These are phyloP conservation scores for Maniola jurtina DNA, from an alignment of 1,140 invertebrate genomes.

Conservation along the genomic window DNA sequence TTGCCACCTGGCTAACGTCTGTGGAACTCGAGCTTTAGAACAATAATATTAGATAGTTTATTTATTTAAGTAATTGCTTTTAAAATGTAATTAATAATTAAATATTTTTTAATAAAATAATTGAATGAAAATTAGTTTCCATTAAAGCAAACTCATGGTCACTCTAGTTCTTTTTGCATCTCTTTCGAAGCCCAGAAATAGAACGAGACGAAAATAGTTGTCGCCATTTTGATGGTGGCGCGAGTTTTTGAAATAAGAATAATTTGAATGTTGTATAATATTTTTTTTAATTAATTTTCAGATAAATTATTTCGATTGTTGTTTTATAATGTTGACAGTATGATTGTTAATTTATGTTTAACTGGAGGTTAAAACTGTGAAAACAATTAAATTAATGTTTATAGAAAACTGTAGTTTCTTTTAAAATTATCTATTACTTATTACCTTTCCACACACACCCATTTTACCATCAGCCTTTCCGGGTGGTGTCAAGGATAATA, in stretches of 20 bases:
- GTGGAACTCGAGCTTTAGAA: neutral
- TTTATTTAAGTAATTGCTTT: neutral
- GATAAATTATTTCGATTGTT: neutral
- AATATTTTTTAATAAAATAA: neutral
- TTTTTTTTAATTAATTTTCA: neutral
- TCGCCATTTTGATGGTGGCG: neutral
- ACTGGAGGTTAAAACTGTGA: neutral
- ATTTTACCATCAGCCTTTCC: too few relatives aligned
- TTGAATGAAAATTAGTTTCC: neutral
- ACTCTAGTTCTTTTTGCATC: too few relatives aligned
- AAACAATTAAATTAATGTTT: neutral
- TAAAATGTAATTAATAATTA: neutral
- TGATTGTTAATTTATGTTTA: neutral
- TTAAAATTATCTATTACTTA: neutral
- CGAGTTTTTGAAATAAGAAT: neutral
- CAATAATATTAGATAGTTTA: neutral
- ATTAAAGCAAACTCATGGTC: neutral
- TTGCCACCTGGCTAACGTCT: neutral
- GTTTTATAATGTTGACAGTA: neutral
- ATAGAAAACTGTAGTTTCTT: neutral
- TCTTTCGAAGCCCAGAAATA: neutral
- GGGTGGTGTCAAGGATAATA: too few relatives aligned
- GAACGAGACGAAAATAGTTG: neutral
- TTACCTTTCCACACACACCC: too few relatives aligned
- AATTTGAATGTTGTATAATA: neutral